Evolutionary conservation across 2,113 vertebrate genomes (phyloP).

Genomic region (Climacteris rufus): DNA sequence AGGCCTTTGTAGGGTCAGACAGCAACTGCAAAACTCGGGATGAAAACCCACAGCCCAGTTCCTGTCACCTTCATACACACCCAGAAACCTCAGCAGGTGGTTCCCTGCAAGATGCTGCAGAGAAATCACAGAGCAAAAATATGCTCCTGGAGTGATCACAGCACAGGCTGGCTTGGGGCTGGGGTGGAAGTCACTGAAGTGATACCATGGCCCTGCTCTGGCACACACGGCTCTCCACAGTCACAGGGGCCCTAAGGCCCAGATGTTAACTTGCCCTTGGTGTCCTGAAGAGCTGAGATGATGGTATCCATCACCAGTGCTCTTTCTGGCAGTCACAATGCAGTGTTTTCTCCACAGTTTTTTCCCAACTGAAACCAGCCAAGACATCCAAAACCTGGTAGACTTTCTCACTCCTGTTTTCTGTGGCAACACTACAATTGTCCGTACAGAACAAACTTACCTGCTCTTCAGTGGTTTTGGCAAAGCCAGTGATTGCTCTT

Average conservation of each 20-base stretch:
- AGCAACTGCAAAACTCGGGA: conserved; percentile 1
- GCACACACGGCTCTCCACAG: background rate
- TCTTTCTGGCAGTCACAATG: background rate
- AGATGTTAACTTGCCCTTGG: background rate
- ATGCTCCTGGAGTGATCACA: background rate
- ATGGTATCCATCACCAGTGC: background rate
- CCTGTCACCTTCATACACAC: background rate
- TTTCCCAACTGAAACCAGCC: background rate
- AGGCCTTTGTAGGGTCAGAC: background rate
- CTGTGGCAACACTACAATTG: background rate
- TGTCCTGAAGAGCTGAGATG: background rate
- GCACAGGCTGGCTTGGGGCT: background rate
- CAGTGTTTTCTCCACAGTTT: background rate
- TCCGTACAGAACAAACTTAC: background rate
- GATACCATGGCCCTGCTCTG: background rate
- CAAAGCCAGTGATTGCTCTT: background rate
- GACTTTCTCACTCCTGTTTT: background rate
- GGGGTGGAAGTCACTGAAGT: background rate
- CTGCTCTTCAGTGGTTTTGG: background rate
- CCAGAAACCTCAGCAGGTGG: conserved; percentile 17
- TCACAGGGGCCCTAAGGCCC: background rate
- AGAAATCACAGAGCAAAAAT: background rate
- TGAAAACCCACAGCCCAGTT: background rate
- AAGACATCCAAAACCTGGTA: background rate
- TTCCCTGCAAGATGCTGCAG: conserved; percentile 11